Evolutionary conservation across 2,113 vertebrate species (phyloP).

Genomic region (Carassius auratus): DNA sequence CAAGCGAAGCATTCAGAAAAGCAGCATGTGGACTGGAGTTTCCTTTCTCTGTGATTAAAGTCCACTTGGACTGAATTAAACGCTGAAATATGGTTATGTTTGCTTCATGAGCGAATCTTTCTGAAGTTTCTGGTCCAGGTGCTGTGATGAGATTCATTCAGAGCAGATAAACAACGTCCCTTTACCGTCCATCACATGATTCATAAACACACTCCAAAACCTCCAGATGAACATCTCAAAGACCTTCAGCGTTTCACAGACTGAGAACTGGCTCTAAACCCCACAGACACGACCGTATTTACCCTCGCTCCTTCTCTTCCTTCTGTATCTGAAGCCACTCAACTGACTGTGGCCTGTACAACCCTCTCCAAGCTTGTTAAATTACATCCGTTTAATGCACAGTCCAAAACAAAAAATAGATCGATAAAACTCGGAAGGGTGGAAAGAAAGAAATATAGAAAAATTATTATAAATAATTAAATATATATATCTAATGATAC

Average conservation of each 20-base stretch:
- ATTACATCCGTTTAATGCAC: too few relatives aligned
- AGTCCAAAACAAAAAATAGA: too few relatives aligned
- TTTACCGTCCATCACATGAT: not conserved
- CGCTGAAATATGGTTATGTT: conserved; percentile 69
- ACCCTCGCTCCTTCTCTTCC: not conserved
- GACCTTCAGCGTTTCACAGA: not conserved
- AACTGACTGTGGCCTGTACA: not conserved
- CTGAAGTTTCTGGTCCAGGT: conserved; percentile 28
- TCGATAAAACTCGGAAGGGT: too few relatives aligned
- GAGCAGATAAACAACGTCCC: not conserved
- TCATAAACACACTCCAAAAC: not conserved
- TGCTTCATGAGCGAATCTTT: conserved; percentile 61
- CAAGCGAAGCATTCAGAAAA: conserved; percentile 66
- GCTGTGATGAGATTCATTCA: not conserved
- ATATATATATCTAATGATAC: too few relatives aligned
- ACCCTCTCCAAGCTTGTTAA: too few relatives aligned
- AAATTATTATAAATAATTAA: too few relatives aligned
- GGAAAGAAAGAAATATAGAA: too few relatives aligned
- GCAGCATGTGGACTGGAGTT: conserved; percentile 63
- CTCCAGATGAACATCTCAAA: not conserved
- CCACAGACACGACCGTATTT: not conserved
- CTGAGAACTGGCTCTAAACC: too few relatives aligned
- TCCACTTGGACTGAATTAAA: conserved; percentile 71
- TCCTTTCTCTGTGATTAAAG: conserved; percentile 73
- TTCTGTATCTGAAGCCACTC: not conserved